Evolutionary conservation across 2,888 invertebrate genomes (phyloP), one percentile per base, ranked within the genome.

Genomic region (Parnassius smintheus): DNA sequence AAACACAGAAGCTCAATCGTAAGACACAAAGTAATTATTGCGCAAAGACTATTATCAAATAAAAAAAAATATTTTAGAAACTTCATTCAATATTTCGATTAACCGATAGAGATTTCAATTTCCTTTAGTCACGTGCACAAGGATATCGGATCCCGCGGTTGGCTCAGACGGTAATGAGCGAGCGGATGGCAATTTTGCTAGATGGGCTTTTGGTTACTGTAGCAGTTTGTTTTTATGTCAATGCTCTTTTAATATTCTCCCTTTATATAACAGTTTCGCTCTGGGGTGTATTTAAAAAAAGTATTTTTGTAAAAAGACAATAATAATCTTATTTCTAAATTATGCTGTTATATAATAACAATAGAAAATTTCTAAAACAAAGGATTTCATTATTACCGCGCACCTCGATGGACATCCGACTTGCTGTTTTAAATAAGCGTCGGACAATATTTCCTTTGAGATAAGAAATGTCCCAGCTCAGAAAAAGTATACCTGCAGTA

Each of bases 21-120:
- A 48, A 48, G n/a, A 12, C 2, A 48, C 13, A 48, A 44, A 8
- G 11, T 44, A 11, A 44, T 10, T 48, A 8, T 8, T 12, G 4
- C 42, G n/a, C 35, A 53, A 58, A 59, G 51, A 61, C 35, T 56
- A 63, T 52, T 52, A 59, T 70, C 71, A 83, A 85, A 83, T 85
- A 82, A 82, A 83, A 80, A 18, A 72, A 75, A 76, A 74, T 75
- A 71, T 72, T 70, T 68, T 66, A 66, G 78, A 78, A 80, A 76
- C 67, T 76, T 75, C 75, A 86, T 88, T 85, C 75, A 86, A 85
- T 88, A 88, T 88, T 88, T 86, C 88, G 86, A 91, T 91, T 83
- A 90, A 83, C 84, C 86, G 89, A 89, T 90, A 88, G 89, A 88
- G 87, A 86, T 91, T 91, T 91, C 91, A 91, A 91, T 91, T 91